Percentiles rank a stretch among this genome's conserved stretches.
These are phyloP conservation scores for Karalla daura DNA, from an alignment of 2,797 vertebrate genomes.

Conservation along the genomic window DNA sequence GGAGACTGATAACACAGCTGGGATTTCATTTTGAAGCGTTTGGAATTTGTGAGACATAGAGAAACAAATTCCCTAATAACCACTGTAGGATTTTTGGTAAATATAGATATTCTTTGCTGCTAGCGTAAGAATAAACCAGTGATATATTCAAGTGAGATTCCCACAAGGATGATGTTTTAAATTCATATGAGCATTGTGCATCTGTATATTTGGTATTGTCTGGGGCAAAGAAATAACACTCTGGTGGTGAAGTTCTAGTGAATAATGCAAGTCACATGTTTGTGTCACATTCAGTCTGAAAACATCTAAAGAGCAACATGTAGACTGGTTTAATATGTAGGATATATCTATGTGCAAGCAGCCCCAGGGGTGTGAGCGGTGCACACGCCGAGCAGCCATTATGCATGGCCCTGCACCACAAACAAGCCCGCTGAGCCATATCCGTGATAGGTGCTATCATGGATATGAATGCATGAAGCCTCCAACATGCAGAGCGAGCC, in stretches of 20 bases:
- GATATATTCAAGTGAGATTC: not conserved
- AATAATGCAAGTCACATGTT: not conserved
- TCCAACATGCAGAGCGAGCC: not conserved
- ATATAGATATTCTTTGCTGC: not conserved
- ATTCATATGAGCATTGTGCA: not conserved
- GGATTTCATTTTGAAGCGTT: not conserved
- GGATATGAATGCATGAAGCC: not conserved
- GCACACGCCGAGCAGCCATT: not conserved
- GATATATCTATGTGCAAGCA: not conserved
- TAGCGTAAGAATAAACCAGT: not conserved
- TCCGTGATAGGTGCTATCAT: too few species aligned
- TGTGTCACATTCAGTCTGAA: not conserved
- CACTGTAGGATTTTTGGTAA: not conserved
- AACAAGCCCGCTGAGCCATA: not conserved
- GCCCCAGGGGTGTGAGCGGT: not conserved
- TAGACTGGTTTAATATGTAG: not conserved
- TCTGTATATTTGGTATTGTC: not conserved
- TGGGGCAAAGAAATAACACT: not conserved
- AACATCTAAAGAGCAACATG: not conserved
- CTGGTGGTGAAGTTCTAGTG: not conserved
- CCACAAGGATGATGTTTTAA: not conserved
- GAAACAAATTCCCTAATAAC: not conserved
- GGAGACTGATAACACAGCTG: not conserved
- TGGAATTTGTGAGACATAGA: not conserved
- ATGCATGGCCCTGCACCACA: not conserved